Conservation (phyloP, 2,888 invertebrate species). For the Drosophila glabriapex region DNA sequence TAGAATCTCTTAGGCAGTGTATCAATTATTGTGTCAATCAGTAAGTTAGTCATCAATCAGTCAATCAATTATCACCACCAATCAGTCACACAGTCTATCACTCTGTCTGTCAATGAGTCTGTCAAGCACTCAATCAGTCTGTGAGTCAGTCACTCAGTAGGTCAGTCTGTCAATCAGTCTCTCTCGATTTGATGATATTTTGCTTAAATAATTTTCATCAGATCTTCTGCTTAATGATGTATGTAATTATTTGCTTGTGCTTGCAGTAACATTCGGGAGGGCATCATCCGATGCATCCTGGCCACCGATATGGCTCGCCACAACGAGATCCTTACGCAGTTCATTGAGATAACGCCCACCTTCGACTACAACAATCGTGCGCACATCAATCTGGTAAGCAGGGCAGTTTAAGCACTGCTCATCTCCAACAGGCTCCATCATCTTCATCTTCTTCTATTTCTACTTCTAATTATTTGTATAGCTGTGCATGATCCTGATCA, state of each 20-base stretch:
- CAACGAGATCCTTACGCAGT: slow-evolving; percentile 91
- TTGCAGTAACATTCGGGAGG: slow-evolving; percentile 89
- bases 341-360: slow-evolving; percentile 88
- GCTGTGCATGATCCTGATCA: slow-evolving; percentile 93
- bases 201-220: background rate
- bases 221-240: background rate
- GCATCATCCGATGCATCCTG: slow-evolving; percentile 91
- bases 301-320: slow-evolving; percentile 93
- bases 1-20: too few relatives aligned
- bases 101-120: background rate
- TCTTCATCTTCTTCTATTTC: background rate
- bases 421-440: background rate
- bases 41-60: background rate
- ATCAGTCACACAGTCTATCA: background rate
- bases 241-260: background rate
- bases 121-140: background rate
- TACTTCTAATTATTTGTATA: slow-evolving; percentile 69
- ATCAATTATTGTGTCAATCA: background rate
- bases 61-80: background rate
- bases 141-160: background rate
- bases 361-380: slow-evolving; percentile 90
- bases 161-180: background rate
- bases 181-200: background rate
- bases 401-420: background rate
- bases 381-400: slow-evolving; percentile 89